These are phyloP conservation scores for Margarornis squamiger DNA, from an alignment of 2,797 vertebrate genomes.

Conservation along the genomic window DNA sequence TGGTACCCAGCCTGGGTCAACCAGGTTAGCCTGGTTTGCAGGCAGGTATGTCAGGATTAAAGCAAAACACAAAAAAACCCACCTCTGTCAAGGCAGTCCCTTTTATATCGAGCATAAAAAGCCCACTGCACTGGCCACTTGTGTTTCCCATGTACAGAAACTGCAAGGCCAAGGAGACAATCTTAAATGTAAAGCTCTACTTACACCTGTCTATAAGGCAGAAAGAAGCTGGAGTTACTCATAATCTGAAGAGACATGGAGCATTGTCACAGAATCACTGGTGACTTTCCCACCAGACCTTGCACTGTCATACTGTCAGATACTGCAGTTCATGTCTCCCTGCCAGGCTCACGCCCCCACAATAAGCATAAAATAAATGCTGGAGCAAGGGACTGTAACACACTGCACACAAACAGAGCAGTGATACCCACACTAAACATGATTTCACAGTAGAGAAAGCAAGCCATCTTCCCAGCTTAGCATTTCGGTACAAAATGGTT, in stretches of 20 bases:
- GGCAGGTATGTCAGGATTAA: neutral
- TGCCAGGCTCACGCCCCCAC: accelerated
- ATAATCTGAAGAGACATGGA: neutral
- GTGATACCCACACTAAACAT: neutral
- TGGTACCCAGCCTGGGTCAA: neutral
- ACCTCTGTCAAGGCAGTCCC: neutral
- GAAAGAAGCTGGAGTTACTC: neutral
- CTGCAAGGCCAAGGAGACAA: neutral
- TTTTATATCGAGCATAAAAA: neutral
- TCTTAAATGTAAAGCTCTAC: neutral
- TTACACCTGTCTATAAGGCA: neutral
- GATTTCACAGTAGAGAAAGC: neutral
- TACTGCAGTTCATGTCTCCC: neutral
- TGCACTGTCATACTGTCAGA: neutral
- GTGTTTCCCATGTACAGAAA: neutral
- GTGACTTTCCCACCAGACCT: neutral
- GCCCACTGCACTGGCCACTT: neutral
- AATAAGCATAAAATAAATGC: neutral
- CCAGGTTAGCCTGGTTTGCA: neutral
- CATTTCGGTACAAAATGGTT: neutral
- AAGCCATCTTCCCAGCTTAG: neutral
- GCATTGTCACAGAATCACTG: neutral
- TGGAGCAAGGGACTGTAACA: neutral
- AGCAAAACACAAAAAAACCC: neutral
- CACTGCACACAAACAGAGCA: neutral